Conservation (phyloP, 2,797 vertebrate genomes). For the Margarornis squamiger region DNA sequence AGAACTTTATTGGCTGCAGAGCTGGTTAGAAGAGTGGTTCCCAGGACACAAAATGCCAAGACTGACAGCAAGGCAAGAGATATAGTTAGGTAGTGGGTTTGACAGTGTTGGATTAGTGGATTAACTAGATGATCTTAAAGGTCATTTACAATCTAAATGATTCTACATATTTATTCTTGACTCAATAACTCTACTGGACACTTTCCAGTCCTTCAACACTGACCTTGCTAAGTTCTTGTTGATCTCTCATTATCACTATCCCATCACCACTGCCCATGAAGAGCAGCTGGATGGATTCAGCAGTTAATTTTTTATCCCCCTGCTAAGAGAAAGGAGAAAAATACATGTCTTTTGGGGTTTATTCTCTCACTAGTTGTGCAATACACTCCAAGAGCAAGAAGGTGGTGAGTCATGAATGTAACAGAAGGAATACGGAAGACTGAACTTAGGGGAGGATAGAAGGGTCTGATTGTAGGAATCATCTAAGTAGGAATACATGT, state of each 20-base stretch:
- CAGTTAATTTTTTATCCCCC: background rate
- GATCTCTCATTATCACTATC: background rate
- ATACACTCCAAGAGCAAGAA: background rate
- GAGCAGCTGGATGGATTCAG: background rate
- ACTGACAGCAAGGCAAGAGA: background rate
- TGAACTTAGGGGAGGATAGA: background rate
- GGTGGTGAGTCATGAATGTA: background rate
- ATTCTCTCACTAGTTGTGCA: background rate
- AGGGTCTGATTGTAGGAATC: background rate
- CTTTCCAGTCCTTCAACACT: background rate
- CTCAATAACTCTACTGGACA: background rate
- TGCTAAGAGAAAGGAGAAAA: background rate
- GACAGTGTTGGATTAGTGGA: background rate
- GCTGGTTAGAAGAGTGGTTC: background rate
- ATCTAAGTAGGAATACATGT: background rate
- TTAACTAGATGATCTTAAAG: background rate
- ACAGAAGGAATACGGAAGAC: background rate
- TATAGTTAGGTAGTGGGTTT: background rate
- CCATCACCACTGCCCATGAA: background rate
- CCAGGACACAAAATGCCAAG: background rate
- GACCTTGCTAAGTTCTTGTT: background rate
- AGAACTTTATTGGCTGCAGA: background rate
- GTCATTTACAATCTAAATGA: background rate
- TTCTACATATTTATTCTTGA: background rate
- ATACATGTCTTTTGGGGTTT: background rate